These are phyloP conservation scores for Ellobium chinense DNA, from an alignment of 2,888 invertebrate species.

Conservation along the genomic window DNA sequence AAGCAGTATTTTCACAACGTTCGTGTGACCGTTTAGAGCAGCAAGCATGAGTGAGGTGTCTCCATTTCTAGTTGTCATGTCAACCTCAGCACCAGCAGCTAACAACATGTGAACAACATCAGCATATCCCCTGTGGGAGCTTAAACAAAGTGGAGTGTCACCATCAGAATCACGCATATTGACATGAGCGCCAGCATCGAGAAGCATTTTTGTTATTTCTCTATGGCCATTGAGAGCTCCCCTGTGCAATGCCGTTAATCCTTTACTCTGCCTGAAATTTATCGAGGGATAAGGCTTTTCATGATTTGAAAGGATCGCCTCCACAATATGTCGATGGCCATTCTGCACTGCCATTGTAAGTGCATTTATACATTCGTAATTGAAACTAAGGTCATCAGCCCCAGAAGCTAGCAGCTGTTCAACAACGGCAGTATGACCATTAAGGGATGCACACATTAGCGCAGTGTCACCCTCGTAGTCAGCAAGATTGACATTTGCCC, in stretches of 20 bases:
- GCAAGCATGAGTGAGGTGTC: slow-evolving; percentile 32
- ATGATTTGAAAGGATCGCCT: background rate
- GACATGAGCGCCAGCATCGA: slow-evolving; percentile 37
- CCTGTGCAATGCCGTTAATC: slow-evolving; percentile 8
- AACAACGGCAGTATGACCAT: slow-evolving; percentile 16
- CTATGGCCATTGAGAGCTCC: slow-evolving; percentile 15
- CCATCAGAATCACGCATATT: background rate
- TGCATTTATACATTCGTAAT: slow-evolving; percentile 13
- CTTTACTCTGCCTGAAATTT: slow-evolving; percentile 4
- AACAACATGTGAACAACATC: background rate
- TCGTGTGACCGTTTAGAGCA: slow-evolving; percentile 9
- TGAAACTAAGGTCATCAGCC: background rate
- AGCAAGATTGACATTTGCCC: background rate
- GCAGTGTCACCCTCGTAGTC: slow-evolving; percentile 25
- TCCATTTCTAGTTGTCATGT: slow-evolving; percentile 18
- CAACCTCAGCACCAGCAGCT: background rate
- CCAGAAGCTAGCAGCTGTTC: slow-evolving; percentile 7
- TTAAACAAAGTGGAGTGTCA: background rate
- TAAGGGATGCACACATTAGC: slow-evolving; percentile 30
- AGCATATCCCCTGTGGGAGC: background rate
- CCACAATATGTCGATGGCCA: slow-evolving; percentile 7
- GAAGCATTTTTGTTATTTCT: slow-evolving; percentile 14
- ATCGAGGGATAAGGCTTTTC: slow-evolving; percentile 5
- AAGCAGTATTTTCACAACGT: background rate
- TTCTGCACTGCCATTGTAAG: slow-evolving; percentile 23